Conservation (phyloP, 2,888 invertebrate species). For the Cephalotes varians region DNA sequence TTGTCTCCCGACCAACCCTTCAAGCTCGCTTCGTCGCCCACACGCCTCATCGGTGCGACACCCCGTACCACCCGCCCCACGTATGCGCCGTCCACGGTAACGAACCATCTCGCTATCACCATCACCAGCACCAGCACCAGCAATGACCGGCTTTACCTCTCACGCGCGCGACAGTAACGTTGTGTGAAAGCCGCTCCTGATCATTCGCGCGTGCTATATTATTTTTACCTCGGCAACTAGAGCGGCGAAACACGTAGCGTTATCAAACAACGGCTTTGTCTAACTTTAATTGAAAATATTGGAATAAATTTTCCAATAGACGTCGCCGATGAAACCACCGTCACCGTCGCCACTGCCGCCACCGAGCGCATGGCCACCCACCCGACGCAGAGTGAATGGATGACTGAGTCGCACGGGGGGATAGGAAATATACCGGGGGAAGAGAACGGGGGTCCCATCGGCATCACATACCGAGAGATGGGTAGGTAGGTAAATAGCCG, state of each 20-base stretch:
- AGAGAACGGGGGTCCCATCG: neutral
- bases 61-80: neutral
- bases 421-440: conserved; percentile 14
- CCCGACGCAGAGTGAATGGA: conserved; percentile 59
- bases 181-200: conserved; percentile 72
- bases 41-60: conserved; percentile 25
- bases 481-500: conserved; percentile 69
- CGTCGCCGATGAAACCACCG: conserved; percentile 67
- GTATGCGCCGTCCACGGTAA: conserved; percentile 51
- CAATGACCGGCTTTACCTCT: conserved; percentile 34
- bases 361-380: conserved; percentile 47
- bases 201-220: conserved; percentile 79
- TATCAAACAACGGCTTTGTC: conserved; percentile 83
- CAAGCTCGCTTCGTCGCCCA: conserved; percentile 43
- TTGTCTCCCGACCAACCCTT: conserved; percentile 51
- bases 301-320: conserved; percentile 85
- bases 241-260: conserved; percentile 80
- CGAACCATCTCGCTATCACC: conserved; percentile 46
- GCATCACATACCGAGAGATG: neutral
- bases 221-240: conserved; percentile 82
- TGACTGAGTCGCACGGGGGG: conserved; percentile 58
- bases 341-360: conserved; percentile 44
- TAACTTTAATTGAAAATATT: conserved; percentile 86
- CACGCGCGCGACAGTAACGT: conserved; percentile 27
- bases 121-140: conserved; percentile 18